Conservation (phyloP, 1,140 invertebrate species). For the Drosophila bipectinata region DNA sequence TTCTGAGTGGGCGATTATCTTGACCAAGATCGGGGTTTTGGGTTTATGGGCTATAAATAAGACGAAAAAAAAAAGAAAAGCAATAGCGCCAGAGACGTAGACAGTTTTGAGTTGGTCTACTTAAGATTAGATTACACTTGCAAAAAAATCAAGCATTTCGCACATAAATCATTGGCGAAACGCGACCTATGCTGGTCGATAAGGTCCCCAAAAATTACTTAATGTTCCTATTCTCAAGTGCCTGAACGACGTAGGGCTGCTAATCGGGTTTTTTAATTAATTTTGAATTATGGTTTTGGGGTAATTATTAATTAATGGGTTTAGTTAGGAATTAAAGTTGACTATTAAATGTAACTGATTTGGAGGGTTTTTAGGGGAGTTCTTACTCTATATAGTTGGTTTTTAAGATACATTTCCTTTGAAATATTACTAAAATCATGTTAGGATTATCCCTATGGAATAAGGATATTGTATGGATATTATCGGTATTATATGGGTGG, state of each 20-base stretch:
- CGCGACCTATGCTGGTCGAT: constrained; percentile 40
- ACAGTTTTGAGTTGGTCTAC: constrained; percentile 20
- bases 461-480: too few relatives aligned
- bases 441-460: too few relatives aligned
- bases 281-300: constrained; percentile 5
- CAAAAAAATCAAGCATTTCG: constrained; percentile 24
- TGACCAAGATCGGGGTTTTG: constrained; percentile 3
- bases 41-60: neutral
- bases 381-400: too few relatives aligned
- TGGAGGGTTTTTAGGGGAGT: too few relatives aligned
- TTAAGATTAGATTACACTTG: constrained; percentile 36
- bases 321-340: neutral
- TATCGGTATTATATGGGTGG: too few relatives aligned
- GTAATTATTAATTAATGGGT: neutral
- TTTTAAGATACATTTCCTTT: too few relatives aligned
- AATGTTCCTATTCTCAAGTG: constrained; percentile 13
- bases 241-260: neutral
- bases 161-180: constrained; percentile 33
- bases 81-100: constrained; percentile 15
- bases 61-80: neutral
- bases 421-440: too few relatives aligned
- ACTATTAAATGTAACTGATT: neutral
- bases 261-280: constrained; percentile 2
- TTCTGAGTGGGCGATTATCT: constrained; percentile 7
- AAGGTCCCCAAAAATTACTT: constrained; percentile 10